Conservation (phyloP, 2,797 vertebrate species). For the Lindbergichthys nudifrons region DNA sequence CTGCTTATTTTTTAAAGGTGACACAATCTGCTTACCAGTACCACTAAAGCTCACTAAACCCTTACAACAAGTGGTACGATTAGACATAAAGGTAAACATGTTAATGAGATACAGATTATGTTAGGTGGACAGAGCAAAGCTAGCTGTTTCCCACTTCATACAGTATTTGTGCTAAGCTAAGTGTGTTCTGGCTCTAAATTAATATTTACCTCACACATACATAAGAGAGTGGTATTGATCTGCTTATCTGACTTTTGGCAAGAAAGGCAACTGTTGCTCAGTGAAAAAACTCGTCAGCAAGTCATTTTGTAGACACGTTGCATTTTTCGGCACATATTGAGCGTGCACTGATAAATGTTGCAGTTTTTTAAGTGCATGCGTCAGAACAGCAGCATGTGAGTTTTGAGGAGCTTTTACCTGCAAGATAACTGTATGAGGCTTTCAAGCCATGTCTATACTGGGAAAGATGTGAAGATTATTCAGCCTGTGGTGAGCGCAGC, state of each 20-base stretch:
- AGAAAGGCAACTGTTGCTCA: background rate
- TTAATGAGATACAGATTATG: background rate
- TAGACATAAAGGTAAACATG: background rate
- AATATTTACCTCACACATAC: background rate
- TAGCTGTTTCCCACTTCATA: background rate
- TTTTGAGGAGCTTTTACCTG: conserved; percentile 40
- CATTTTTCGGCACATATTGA: background rate
- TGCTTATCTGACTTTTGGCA: background rate
- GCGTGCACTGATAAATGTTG: background rate
- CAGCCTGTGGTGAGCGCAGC: conserved; percentile 43
- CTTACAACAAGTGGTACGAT: background rate
- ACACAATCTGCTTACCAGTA: background rate
- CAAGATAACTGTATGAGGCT: conserved; percentile 74
- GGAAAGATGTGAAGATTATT: conserved; percentile 74
- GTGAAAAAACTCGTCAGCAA: too few relatives aligned
- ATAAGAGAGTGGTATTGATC: background rate
- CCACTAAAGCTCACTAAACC: background rate
- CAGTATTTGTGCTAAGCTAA: background rate
- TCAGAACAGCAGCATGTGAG: conserved; percentile 29
- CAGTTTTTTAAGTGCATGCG: conserved; percentile 1
- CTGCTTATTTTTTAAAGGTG: background rate
- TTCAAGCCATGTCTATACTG: conserved; percentile 63
- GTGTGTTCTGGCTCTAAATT: background rate
- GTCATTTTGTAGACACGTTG: background rate
- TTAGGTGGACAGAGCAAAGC: background rate